Evolutionary conservation across 2,888 invertebrate species (phyloP).

Genomic region (Mamestra brassicae): DNA sequence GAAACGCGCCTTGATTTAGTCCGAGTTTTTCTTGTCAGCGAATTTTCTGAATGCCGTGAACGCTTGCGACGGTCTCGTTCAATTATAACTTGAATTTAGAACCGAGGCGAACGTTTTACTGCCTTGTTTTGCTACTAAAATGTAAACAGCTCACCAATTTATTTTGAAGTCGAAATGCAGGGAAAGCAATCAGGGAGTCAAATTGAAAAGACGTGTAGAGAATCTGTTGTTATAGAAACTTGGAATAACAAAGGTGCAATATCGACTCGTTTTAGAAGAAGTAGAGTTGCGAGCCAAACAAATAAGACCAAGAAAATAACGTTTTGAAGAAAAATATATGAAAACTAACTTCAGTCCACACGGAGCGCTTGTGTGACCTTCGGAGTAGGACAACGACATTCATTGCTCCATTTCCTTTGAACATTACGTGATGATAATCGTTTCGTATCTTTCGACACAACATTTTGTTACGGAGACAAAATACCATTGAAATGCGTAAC

Average conservation of each 20-base stretch:
- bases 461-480: conserved; percentile 51
- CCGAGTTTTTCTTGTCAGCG: conserved; percentile 65
- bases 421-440: conserved; percentile 57
- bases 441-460: conserved; percentile 43
- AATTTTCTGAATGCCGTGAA: conserved; percentile 57
- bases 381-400: conserved; percentile 49
- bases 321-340: conserved; percentile 46
- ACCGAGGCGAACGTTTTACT: conserved; percentile 43
- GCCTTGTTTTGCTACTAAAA: conserved; percentile 50
- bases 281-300: conserved; percentile 55
- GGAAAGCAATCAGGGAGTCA: conserved; percentile 63
- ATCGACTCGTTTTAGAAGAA: conserved; percentile 58
- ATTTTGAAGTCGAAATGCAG: conserved; percentile 48
- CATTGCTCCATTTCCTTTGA: conserved; percentile 58
- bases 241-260: conserved; percentile 68
- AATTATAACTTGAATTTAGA: conserved; percentile 62
- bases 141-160: conserved; percentile 59
- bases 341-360: conserved; percentile 38
- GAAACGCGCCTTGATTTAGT: conserved; percentile 63
- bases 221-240: conserved; percentile 63
- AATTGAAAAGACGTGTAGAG: conserved; percentile 67
- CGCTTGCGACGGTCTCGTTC: conserved; percentile 45
- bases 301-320: conserved; percentile 58
- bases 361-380: conserved; percentile 49
- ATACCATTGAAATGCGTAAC: conserved; percentile 47